phyloP scores from a whole-genome alignment of 1,140 invertebrate genomes.

The Drosophila melanica region DNA sequence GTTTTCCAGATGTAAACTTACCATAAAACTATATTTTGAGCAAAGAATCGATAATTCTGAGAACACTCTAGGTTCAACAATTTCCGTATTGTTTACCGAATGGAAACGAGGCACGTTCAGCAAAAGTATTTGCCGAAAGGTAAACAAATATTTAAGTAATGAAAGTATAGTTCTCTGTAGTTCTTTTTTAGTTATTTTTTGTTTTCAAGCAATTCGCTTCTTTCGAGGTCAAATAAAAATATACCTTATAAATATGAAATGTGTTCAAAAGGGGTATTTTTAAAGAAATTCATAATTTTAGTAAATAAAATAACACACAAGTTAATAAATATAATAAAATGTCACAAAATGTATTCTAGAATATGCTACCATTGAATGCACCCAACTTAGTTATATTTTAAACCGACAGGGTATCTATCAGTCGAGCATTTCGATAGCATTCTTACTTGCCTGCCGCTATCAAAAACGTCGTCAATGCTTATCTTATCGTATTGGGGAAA shows the following conservation, averaged over 20 bases:
- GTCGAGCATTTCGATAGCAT: neutral
- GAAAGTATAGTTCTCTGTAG: constrained; percentile 5
- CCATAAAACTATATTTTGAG: constrained; percentile 31
- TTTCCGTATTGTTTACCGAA: constrained; percentile 44
- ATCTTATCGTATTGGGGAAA: constrained; percentile 54
- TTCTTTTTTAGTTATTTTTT: neutral
- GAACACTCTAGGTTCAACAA: constrained; percentile 11
- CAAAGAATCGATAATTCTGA: neutral
- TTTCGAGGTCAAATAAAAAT: neutral
- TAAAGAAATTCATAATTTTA: too few relatives aligned
- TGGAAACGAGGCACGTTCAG: constrained; percentile 1
- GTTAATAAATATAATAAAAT: too few relatives aligned
- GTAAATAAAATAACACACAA: too few relatives aligned
- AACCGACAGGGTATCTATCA: neutral
- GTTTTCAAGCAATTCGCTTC: neutral
- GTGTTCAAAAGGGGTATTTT: neutral
- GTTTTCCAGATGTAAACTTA: constrained; percentile 28
- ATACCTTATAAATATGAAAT: neutral
- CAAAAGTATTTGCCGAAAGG: constrained; percentile 7
- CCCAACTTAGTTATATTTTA: too few relatives aligned
- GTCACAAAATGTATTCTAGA: too few relatives aligned
- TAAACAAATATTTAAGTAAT: constrained; percentile 23
- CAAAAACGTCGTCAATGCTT: constrained; percentile 25
- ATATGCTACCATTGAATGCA: too few relatives aligned
- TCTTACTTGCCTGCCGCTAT: constrained; percentile 5